Percentiles rank a stretch among this genome's conserved stretches.
Conservation (phyloP, 2,113 vertebrate genomes). For the Mastomys coucha region DNA sequence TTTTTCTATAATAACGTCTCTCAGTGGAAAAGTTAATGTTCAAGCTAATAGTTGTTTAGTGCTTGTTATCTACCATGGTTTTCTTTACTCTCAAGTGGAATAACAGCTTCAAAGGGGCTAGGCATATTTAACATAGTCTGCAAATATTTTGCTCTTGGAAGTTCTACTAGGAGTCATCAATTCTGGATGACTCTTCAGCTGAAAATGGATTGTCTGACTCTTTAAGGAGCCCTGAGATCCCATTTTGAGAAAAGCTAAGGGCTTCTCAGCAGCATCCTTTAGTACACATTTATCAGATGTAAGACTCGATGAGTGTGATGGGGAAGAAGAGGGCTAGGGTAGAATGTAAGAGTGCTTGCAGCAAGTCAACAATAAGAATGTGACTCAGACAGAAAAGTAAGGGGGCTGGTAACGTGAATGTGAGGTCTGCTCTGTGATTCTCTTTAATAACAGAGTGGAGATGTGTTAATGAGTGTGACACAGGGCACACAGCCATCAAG, state of each 20-base stretch:
- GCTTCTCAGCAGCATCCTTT: constrained; percentile 33
- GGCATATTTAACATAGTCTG: background rate
- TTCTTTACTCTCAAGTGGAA: constrained; percentile 8
- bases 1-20: background rate
- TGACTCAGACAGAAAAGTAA: constrained; percentile 70
- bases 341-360: constrained; percentile 28
- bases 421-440: constrained; percentile 82
- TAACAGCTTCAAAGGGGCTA: background rate
- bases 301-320: constrained; percentile 53
- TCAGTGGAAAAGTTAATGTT: constrained; percentile 20
- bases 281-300: constrained; percentile 71
- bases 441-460: constrained; percentile 83
- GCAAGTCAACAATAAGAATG: constrained; percentile 28
- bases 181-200: constrained; percentile 27
- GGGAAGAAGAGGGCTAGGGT: background rate
- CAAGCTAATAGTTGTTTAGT: background rate
- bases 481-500: constrained; percentile 84
- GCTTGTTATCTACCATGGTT: background rate
- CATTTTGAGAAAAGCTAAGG: constrained; percentile 11
- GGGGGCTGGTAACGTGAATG: constrained; percentile 67
- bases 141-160: constrained; percentile 42
- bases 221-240: background rate
- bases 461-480: constrained; percentile 85
- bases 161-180: background rate
- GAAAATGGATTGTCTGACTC: constrained; percentile 31